Evolutionary conservation across 2,888 invertebrate genomes (phyloP), one percentile per base, ranked within the genome.

Genomic region (Sericinus montela): DNA sequence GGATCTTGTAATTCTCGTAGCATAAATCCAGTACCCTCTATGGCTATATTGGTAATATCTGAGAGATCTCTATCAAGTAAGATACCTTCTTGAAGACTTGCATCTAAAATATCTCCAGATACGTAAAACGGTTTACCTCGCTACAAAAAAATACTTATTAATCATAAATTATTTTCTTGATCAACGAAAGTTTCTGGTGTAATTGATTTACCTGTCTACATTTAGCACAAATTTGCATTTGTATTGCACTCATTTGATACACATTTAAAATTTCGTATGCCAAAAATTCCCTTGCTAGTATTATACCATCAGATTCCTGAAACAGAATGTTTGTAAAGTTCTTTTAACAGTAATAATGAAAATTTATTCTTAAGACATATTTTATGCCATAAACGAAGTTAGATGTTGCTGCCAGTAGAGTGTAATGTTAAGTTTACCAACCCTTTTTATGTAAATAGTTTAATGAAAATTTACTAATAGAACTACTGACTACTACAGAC

Each of bases 1-100:
- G 49, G 44, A 35, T 45, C 44, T 10, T 35, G 34, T 28, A 45
- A 10, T 6, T 42, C 15, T 23, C 44, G 39, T 10, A 49, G 56
- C 11, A 78, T 49, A 48, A 85, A 80, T 0, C 84, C 86, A 9
- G 73, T 67, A 1, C 82, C 84, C 37, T 80, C 76, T 3, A 80
- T 51, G 25, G 85, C 45, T 0, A 79, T 71, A 42, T 82, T 80
- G 0, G 75, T 62, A 0, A 80, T 65, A 52, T 83, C 80, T 30
- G 71, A 58, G 46, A 74, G 56, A 53, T 86, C 83, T 5, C 52
- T 56, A 30, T 62, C 59, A 7, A 36, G 30, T 16, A 68, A 52
- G 1, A 42, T 10, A 1, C 77, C 77, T 43, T 14, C 55, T 3
- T 25, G 8, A 0, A 81, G 48, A 6, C 68, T 59, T 9, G 60